Conservation (phyloP, 1,140 invertebrate species). For the Samia ricini region DNA sequence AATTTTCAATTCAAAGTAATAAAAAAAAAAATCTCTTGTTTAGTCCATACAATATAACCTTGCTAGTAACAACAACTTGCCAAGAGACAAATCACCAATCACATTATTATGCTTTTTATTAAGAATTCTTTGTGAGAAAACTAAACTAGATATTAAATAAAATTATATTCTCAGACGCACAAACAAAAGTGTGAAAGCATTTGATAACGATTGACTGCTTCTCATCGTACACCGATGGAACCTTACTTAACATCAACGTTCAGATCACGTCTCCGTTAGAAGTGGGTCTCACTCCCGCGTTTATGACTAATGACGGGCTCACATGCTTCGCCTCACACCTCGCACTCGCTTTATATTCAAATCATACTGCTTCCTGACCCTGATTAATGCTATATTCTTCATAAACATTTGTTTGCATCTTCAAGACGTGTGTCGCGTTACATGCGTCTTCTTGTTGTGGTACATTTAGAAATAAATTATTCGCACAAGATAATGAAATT, state of each 20-base stretch:
- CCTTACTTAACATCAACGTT: conserved; percentile 21
- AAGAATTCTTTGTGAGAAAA: no score
- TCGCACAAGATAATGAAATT: no score
- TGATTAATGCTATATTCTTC: conserved; percentile 72
- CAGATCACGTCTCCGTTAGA: conserved; percentile 46
- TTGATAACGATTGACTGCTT: neutral
- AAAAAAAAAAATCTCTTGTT: no score
- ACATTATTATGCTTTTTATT: no score
- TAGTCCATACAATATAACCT: no score
- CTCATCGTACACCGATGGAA: neutral
- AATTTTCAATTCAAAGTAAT: no score
- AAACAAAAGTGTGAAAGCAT: neutral
- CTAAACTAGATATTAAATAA: no score
- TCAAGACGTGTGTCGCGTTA: conserved; percentile 30
- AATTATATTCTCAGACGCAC: neutral
- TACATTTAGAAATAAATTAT: neutral
- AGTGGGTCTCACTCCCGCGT: conserved; percentile 28
- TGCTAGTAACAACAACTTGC: no score
- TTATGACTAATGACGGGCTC: conserved; percentile 70
- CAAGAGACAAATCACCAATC: no score
- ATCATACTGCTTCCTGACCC: conserved; percentile 62
- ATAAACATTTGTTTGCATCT: conserved; percentile 44
- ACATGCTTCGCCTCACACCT: conserved; percentile 47
- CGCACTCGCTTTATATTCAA: conserved; percentile 65
- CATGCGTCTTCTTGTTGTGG: neutral